Evolutionary conservation across 2,888 invertebrate species (phyloP), one percentile per base, ranked within the genome.

Genomic region (Protodeltote pygarga): DNA sequence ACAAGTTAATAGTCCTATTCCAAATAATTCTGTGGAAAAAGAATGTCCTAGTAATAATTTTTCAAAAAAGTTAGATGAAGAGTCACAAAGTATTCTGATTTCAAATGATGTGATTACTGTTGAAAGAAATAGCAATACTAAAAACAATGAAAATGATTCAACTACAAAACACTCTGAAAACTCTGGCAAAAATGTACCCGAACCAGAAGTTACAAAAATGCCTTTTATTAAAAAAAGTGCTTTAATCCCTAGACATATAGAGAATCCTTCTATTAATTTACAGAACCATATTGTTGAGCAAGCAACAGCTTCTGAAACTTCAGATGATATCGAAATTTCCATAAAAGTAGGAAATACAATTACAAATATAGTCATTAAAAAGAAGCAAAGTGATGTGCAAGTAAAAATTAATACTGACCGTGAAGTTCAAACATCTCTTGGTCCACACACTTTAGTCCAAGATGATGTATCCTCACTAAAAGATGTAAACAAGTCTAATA

Each of bases 291-390:
- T 59, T 39, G 49, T 52, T 29, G 55, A 71, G 34, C 51, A 65
- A 32, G 27, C 44, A 20, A 33, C 33, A 28, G 59, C 69, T 54
- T 32, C 61, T 35, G 57, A 49, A 35, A 57, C 67, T 50, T 49
- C 73, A 16, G 87, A 89, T 59, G 85, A 91, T 47, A 85, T 91
- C 58, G 79, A 86, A 64, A 89, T 92, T 34, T 81, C 83, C 10
- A 87, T 92, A 19, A 89, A 82, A 81, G 77, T 86, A 31, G 88
- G 89, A 6, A 83, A 75, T 55, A 85, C 81, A 16, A 41, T 85
- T 23, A 79, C 90, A 34, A 90, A 88, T 59, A 85, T 91, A 55
- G 64, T 77, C 14, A 88, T 91, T 20, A 82, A 83, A 51, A 85
- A 85, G 51, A 87, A 87, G 48, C 74, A 82, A 25, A 83, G 79